These are phyloP conservation scores for Panthera leo DNA, from an alignment of 2,113 vertebrate genomes.

Conservation along the genomic window DNA sequence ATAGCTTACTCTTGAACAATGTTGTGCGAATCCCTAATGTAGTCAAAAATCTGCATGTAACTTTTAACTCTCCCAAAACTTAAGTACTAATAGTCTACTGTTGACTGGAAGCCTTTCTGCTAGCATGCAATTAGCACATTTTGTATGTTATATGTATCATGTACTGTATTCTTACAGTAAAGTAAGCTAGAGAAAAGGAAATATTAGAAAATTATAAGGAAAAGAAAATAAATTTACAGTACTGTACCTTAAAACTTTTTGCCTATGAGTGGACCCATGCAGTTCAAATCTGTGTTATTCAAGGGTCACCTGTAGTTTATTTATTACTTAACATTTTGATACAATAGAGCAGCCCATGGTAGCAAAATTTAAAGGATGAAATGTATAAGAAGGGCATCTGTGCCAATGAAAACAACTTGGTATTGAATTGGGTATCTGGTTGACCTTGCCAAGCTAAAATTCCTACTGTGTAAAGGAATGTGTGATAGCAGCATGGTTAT, in stretches of 20 bases:
- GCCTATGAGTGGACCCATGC: neutral
- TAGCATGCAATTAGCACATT: neutral
- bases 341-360: neutral
- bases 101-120: neutral
- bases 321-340: slow-evolving; percentile 22
- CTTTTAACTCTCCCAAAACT: neutral
- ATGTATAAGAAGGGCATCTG: neutral
- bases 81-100: neutral
- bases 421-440: neutral
- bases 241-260: neutral
- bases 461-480: neutral
- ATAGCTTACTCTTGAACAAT: neutral
- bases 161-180: neutral
- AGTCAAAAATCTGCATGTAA: neutral
- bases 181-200: neutral
- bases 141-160: neutral
- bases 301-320: neutral
- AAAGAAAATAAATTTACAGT: neutral
- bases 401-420: neutral
- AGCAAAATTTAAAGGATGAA: slow-evolving; percentile 31
- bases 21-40: neutral
- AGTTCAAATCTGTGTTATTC: neutral
- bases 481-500: neutral
- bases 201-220: neutral
- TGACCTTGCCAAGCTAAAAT: slow-evolving; percentile 11